A percentile compares a stretch with the other conserved stretches of the same genome.
Conservation (phyloP, 2,797 vertebrate species). For the Vespertilio murinus region DNA sequence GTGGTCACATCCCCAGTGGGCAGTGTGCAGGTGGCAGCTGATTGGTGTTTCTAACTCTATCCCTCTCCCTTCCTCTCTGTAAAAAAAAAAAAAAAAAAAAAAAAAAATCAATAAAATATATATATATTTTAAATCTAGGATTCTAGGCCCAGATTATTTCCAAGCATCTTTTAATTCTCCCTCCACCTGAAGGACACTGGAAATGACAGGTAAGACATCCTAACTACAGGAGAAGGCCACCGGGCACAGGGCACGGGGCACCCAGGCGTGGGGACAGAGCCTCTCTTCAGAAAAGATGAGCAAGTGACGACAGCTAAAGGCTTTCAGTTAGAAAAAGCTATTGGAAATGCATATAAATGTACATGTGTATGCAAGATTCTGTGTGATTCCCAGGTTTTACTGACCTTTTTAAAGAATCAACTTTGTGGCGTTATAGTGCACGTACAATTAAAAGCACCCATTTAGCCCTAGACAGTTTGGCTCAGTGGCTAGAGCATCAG, state of each 20-base stretch:
- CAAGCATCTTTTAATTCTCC: constrained; percentile 14
- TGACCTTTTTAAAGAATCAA: background rate
- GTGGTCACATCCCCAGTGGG: too few relatives aligned
- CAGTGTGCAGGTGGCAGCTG: too few relatives aligned
- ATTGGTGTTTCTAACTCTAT: too few relatives aligned
- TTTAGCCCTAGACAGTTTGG: too few relatives aligned
- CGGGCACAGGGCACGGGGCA: too few relatives aligned
- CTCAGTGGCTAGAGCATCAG: too few relatives aligned
- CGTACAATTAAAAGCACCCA: background rate
- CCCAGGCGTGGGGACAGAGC: background rate
- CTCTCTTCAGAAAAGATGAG: background rate
- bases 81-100: too few relatives aligned
- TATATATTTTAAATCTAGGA: background rate
- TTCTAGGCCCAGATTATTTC: background rate
- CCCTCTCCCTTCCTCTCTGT: too few relatives aligned
- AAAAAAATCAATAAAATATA: too few relatives aligned
- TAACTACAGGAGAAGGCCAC: background rate
- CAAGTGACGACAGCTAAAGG: background rate
- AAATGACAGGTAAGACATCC: background rate
- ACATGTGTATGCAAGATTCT: background rate
- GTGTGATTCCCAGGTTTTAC: background rate
- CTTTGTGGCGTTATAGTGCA: background rate
- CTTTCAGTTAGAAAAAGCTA: background rate
- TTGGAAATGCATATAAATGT: background rate
- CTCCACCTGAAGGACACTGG: background rate